Evolutionary conservation across 2,888 invertebrate species (phyloP).

Genomic region (Eulithis prunata): DNA sequence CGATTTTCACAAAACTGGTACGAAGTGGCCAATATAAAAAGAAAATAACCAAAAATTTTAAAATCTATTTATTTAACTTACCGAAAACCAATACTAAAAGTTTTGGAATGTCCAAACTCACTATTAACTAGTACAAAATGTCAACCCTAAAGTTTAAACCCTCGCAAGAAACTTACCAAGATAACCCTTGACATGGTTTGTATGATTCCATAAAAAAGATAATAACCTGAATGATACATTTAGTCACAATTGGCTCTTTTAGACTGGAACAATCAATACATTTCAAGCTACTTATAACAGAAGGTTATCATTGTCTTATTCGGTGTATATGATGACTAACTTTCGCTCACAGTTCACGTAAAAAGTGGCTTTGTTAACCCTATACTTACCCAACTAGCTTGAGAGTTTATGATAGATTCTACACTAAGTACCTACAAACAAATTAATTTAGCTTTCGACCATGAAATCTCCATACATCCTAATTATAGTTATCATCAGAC

Average conservation of each 20-base stretch:
- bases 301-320: background rate
- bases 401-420: no score
- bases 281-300: background rate
- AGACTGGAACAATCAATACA: background rate
- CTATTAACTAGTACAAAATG: constrained; percentile 18
- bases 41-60: no score
- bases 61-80: no score
- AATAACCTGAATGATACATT: constrained; percentile 12
- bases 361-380: no score
- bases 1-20: no score
- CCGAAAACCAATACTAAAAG: background rate
- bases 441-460: no score
- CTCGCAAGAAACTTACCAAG: constrained; percentile 41
- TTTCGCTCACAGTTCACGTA: background rate
- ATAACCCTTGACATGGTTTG: constrained; percentile 34
- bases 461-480: no score
- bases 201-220: constrained; percentile 23
- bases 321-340: background rate
- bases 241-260: background rate
- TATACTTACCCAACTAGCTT: no score
- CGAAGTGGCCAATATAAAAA: no score
- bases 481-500: no score
- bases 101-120: constrained; percentile 2
- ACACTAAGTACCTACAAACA: no score
- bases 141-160: constrained; percentile 40